Evolutionary conservation across 2,888 invertebrate species (phyloP), one percentile per base, ranked within the genome.

Genomic region (Xestia ashworthii): DNA sequence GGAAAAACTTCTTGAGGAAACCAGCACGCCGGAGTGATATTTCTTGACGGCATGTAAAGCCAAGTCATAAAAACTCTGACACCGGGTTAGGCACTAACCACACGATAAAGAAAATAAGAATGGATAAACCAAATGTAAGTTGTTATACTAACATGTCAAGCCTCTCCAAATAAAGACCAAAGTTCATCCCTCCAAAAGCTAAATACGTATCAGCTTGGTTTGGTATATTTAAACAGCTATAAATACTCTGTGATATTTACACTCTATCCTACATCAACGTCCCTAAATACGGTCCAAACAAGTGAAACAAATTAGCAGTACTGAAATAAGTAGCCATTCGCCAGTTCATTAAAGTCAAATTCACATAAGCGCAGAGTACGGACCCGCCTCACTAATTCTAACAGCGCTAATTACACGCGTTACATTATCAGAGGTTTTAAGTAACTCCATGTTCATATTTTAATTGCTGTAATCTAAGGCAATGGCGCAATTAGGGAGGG

Each of bases 391-490:
- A 62, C 69, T 85, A 71, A 85, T 77, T 86, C 74, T 71, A 76
- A 80, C 81, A 81, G 64, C 38, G 72, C 76, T 87, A 71, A 86
- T 87, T 80, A 85, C 69, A 77, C 77, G 46, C 70, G 74, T 79
- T 83, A 83, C 72, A 86, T 79, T 81, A 79, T 69, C 81, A 74
- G 71, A 62, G 80, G 86, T 78, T 88, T 76, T 83, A 83, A 88
- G 79, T 76, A 81, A 77, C 84, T 86, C 55, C 76, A 67, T 84
- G 76, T 88, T 88, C 84, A 87, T 88, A 86, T 86, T 87, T 87
- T 84, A 86, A 88, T 87, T 78, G 88, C 78, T 75, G 79, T 86
- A 82, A 87, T 88, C 75, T 74, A 77, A 82, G 76, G 70, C 84
- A 84, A 82, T 78, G 87, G 66, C 25, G 76, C 60, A 80, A 84